A percentile compares a stretch with the other conserved stretches of the same genome.
Evolutionary conservation across 1,140 invertebrate species (phyloP).

Genomic region (Octopus sinensis): DNA sequence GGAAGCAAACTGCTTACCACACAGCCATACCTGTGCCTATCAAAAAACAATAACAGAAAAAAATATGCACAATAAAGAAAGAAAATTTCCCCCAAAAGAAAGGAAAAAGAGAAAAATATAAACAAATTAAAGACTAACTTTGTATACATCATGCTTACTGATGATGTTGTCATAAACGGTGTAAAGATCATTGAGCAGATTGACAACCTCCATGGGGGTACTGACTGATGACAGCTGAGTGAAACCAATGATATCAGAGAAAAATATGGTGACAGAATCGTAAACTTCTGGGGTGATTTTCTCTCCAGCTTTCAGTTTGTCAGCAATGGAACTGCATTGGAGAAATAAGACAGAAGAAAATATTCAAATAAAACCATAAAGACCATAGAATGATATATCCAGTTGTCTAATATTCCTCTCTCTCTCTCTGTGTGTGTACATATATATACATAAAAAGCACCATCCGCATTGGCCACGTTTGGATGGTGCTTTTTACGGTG

Average conservation of each 20-base stretch:
- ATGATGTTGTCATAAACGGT: slow-evolving; percentile 40
- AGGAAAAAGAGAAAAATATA: no score
- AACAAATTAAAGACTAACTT: slow-evolving; percentile 24
- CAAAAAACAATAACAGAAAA: no score
- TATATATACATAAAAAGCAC: no score
- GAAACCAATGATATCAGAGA: slow-evolving; percentile 80
- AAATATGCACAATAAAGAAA: no score
- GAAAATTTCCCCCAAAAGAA: no score
- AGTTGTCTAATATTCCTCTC: no score
- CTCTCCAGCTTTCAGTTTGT: slow-evolving; percentile 54
- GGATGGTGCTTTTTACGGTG: no score
- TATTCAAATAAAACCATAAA: neutral
- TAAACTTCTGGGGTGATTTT: slow-evolving; percentile 54
- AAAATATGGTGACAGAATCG: slow-evolving; percentile 59
- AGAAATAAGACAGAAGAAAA: neutral
- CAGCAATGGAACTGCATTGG: slow-evolving; percentile 50
- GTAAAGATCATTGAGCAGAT: slow-evolving; percentile 46
- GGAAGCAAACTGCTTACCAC: no score
- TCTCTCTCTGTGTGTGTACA: no score
- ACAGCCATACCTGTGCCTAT: no score
- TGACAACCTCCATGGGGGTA: slow-evolving; percentile 77
- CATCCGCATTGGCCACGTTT: no score
- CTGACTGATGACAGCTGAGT: slow-evolving; percentile 75
- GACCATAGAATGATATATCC: neutral
- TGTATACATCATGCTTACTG: slow-evolving; percentile 44